These are phyloP conservation scores for Bos taurus DNA, from an alignment of 2,113 vertebrate genomes.

Conservation along the genomic window DNA sequence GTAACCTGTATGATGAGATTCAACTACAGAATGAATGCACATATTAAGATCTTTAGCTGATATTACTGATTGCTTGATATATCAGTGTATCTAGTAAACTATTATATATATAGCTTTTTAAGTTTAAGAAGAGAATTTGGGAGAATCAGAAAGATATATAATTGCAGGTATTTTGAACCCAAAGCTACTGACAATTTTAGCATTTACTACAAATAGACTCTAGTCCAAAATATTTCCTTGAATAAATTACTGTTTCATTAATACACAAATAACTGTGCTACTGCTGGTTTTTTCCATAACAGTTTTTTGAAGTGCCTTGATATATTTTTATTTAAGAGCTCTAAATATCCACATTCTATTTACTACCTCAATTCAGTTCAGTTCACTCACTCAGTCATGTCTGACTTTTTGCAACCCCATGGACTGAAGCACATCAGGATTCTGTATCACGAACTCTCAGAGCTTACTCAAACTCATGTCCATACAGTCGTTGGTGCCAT, in stretches of 20 bases:
- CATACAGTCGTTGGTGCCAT: neutral
- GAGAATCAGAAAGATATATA: neutral
- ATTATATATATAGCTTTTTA: neutral
- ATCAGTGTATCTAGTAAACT: neutral
- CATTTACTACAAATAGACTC: neutral
- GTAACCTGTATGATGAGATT: neutral
- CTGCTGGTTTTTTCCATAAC: neutral
- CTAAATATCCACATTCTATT: neutral
- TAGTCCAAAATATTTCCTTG: neutral
- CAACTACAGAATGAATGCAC: neutral
- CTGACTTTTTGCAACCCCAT: neutral
- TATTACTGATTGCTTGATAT: neutral
- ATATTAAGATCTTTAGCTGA: neutral
- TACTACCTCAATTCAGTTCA: neutral
- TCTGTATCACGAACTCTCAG: neutral
- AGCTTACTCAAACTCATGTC: neutral
- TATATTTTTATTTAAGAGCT: neutral
- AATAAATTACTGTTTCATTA: neutral
- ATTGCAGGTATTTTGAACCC: neutral
- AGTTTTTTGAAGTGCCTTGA: neutral
- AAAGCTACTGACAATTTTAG: neutral
- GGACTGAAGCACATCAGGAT: neutral
- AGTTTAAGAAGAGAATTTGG: constrained; percentile 1
- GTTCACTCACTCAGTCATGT: neutral
- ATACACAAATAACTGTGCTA: neutral